phyloP scores from a whole-genome alignment of 1,140 invertebrate species.

The Aporrectodea caliginosa region DNA sequence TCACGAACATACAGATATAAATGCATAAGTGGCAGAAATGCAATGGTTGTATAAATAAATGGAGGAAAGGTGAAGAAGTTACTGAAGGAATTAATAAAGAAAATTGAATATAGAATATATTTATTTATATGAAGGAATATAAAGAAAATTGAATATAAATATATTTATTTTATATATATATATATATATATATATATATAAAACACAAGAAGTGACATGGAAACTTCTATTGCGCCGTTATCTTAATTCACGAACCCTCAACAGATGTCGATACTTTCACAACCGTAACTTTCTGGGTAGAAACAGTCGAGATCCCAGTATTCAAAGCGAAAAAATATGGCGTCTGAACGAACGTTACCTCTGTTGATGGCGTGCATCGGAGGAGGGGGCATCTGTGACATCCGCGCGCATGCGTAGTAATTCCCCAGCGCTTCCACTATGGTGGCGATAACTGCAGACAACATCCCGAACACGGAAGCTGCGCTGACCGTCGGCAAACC shows the following conservation, averaged over 20 bases:
- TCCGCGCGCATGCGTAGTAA: slow-evolving; percentile 47
- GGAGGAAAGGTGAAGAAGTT: too few species aligned
- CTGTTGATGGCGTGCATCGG: slow-evolving; percentile 30
- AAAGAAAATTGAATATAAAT: too few species aligned
- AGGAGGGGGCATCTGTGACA: slow-evolving; percentile 14
- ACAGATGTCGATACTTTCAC: not conserved
- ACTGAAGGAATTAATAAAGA: too few species aligned
- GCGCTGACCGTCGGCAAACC: slow-evolving; percentile 46
- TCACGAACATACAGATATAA: not conserved
- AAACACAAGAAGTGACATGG: not conserved
- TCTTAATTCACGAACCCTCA: not conserved
- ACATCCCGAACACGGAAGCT: slow-evolving; percentile 46
- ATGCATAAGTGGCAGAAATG: not conserved
- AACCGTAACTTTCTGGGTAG: not conserved
- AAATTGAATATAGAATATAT: too few species aligned
- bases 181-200: too few species aligned
- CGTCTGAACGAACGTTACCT: slow-evolving; percentile 8
- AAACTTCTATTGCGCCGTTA: not conserved
- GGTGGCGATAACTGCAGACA: slow-evolving; percentile 46
- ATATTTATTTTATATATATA: too few species aligned
- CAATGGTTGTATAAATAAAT: too few species aligned
- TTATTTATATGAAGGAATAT: too few species aligned
- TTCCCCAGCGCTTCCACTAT: slow-evolving; percentile 52
- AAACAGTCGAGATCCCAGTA: not conserved
- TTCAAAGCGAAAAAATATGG: not conserved